Conservation (phyloP, 2,113 vertebrate species). For the Xiphophorus maculatus region DNA sequence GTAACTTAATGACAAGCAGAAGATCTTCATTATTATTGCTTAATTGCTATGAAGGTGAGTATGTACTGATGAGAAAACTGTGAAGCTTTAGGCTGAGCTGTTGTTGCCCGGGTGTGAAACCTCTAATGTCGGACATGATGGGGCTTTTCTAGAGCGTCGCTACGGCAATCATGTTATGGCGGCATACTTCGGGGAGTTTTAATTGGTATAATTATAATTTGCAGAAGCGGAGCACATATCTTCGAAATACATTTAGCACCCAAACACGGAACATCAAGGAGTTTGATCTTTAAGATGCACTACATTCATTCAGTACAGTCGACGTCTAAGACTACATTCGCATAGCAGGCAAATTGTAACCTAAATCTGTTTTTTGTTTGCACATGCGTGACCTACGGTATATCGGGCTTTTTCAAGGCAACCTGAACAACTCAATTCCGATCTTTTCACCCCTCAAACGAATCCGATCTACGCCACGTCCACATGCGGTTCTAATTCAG, state of each 20-base stretch:
- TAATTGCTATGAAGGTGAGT: background rate
- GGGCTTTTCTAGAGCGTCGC: background rate
- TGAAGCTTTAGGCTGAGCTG: background rate
- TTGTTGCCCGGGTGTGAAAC: background rate
- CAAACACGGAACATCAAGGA: background rate
- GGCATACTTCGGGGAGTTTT: background rate
- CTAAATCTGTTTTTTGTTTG: no score
- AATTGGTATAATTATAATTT: background rate
- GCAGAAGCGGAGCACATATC: background rate
- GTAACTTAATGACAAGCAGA: background rate
- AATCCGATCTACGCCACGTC: no score
- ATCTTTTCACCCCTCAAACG: no score
- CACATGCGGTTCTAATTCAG: no score
- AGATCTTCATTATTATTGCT: background rate
- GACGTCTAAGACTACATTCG: background rate
- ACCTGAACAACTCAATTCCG: no score
- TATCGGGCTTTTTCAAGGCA: no score
- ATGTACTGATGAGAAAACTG: background rate
- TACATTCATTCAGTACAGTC: no score
- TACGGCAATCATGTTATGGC: background rate
- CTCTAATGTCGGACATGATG: background rate
- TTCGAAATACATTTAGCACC: background rate
- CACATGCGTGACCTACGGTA: no score
- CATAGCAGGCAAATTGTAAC: no score
- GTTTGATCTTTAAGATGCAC: background rate